A percentile compares a stretch with the other conserved stretches of the same genome.
Evolutionary conservation across 2,888 invertebrate genomes (phyloP).

Genomic region (Eugnorisma glareosa): DNA sequence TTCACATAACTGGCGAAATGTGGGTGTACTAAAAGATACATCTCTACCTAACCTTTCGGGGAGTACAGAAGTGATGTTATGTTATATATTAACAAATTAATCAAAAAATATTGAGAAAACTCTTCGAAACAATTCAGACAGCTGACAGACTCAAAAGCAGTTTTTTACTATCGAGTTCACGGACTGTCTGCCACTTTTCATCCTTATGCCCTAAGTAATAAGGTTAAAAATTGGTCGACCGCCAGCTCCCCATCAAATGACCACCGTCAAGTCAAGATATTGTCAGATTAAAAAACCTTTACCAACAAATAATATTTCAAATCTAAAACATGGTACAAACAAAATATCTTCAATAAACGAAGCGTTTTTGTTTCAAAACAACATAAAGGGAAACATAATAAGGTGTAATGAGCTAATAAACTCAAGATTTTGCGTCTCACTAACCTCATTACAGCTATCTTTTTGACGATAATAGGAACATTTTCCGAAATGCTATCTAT

Average conservation of each 20-base stretch:
- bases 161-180: neutral
- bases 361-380: constrained; percentile 22
- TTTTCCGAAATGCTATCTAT: constrained; percentile 19
- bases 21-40: too few relatives aligned
- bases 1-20: too few relatives aligned
- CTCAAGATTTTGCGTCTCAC: constrained; percentile 14
- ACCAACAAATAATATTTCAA: neutral
- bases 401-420: constrained; percentile 40
- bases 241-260: neutral
- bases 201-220: too few relatives aligned
- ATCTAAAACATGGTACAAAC: neutral
- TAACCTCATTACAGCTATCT: constrained; percentile 15
- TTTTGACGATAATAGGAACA: constrained; percentile 30
- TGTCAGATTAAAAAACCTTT: neutral
- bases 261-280: neutral
- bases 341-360: constrained; percentile 6
- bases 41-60: too few relatives aligned
- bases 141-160: neutral
- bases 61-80: too few relatives aligned
- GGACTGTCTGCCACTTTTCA: too few relatives aligned
- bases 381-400: constrained; percentile 16
- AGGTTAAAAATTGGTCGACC: too few relatives aligned
- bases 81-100: too few relatives aligned
- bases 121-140: neutral
- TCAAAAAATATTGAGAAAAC: too few relatives aligned